Conservation (phyloP, 2,888 invertebrate genomes). For the Bembecia ichneumoniformis region DNA sequence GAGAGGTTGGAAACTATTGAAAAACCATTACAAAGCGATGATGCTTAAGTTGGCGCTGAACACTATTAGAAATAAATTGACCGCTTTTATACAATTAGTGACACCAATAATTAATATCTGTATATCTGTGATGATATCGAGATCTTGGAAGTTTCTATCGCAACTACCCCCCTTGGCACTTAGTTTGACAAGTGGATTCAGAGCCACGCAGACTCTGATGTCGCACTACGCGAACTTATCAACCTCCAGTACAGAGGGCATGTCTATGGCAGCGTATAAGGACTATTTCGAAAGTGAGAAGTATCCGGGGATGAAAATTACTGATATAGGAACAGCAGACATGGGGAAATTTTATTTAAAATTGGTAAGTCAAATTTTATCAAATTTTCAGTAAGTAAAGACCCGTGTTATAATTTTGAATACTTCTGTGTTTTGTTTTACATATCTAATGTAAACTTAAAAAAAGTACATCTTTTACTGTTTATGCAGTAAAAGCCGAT, state of each 20-base stretch:
- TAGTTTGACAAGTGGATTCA: conserved; percentile 57
- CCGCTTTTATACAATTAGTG: conserved; percentile 52
- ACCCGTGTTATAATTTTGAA: too few species aligned
- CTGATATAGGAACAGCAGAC: conserved; percentile 41
- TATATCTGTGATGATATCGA: conserved; percentile 51
- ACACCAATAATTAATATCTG: conserved; percentile 59
- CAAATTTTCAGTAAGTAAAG: too few species aligned
- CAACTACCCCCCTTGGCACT: conserved; percentile 75
- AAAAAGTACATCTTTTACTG: too few species aligned
- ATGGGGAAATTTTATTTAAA: conserved; percentile 54
- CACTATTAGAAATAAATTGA: conserved; percentile 49
- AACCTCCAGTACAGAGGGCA: conserved; percentile 32
- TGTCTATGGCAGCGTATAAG: conserved; percentile 41
- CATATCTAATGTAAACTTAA: too few species aligned
- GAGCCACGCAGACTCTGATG: conserved; percentile 42
- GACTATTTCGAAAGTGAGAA: conserved; percentile 39
- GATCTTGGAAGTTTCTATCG: conserved; percentile 59
- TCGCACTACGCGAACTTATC: conserved; percentile 32
- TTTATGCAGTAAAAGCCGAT: too few species aligned
- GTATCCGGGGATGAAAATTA: conserved; percentile 36
- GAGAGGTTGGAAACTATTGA: conserved; percentile 43
- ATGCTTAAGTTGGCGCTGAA: conserved; percentile 54
- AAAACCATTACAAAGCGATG: conserved; percentile 61
- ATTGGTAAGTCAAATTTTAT: conserved; percentile 36
- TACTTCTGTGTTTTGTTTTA: too few species aligned